phyloP scores from a whole-genome alignment of 2,888 invertebrate species.

The Dryomyza anilis region DNA sequence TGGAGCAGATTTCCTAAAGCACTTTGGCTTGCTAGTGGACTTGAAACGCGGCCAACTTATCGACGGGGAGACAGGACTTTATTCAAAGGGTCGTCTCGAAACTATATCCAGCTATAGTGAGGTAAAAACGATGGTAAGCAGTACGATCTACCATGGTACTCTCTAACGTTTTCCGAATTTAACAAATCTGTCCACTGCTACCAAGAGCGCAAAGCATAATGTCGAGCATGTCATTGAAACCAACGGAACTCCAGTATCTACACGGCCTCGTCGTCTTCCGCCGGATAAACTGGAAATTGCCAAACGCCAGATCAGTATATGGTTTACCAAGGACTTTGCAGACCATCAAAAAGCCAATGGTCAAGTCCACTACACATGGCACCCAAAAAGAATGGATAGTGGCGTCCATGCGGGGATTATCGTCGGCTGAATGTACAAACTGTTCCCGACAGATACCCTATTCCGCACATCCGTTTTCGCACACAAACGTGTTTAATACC shows the following conservation, averaged over 20 bases:
- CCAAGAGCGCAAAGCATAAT: neutral
- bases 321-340: neutral
- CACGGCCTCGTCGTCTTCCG: neutral
- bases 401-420: constrained; percentile 4
- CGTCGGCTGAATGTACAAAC: constrained; percentile 24
- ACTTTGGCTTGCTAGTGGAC: neutral
- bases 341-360: constrained; percentile 31
- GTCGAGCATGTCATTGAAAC: constrained; percentile 13
- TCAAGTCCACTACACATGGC: constrained; percentile 5
- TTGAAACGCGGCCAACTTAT: neutral
- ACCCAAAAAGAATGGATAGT: neutral
- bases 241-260: constrained; percentile 1
- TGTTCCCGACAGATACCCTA: neutral
- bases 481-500: constrained; percentile 45
- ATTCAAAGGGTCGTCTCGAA: constrained; percentile 20
- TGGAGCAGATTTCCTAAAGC: neutral
- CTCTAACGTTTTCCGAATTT: too few relatives aligned
- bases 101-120: too few relatives aligned
- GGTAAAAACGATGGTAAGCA: neutral
- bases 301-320: neutral
- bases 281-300: constrained; percentile 14
- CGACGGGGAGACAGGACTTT: neutral
- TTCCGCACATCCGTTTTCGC: constrained; percentile 18
- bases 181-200: too few relatives aligned
- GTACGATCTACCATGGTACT: neutral